Base-by-base conservation (phyloP, 2,888 invertebrate genomes). In the Pollenia griseotomentosa region DNA sequence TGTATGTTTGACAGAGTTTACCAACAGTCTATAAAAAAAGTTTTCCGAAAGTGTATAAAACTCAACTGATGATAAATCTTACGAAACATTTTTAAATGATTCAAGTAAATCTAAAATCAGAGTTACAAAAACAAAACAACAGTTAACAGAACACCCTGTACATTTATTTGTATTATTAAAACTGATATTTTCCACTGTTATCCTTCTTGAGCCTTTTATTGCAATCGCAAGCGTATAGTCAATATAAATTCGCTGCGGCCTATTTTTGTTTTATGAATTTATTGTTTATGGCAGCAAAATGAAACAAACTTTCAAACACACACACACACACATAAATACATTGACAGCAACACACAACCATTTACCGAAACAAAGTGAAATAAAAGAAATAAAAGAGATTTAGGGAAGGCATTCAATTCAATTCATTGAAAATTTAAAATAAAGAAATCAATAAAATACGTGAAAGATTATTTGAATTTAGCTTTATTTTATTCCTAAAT, bases 361-460 rank as follows among this genome's bases (percentile, higher is more conserved):
- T 42, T 6, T 16, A 59, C n/a, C 55, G 11, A 2, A 65, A 19
- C 23, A 81, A 66, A 57, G 40, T n/a, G 48, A 74, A 81, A 57
- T 65, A 77, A 86, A 80, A 86, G 48, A 74, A 81, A 57, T 65
- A 77, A 86, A 80, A 86, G 83, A 83, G 71, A 75, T 75, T 83
- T 83, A 75, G 71, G 59, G 53, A 46, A 83, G 80, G 53, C 59
- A 75, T 68, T 61, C 82, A 73, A 78, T 82, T 73, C 66, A 83
- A 83, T 77, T 83, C 83, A 83, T 86, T 80, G 86, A 77, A 80
- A 83, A 57, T 73, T 71, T 77, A 66, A 83, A 86, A 86, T 80
- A 75, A 80, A 86, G 86, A 83, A 86, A 86, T 86, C 83, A 86
- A 86, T 86, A 86, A 83, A 83, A 80, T 86, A 86, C 83, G 83